Base-by-base conservation (phyloP, 2,888 invertebrate species). In the Eupithecia centaureata region DNA sequence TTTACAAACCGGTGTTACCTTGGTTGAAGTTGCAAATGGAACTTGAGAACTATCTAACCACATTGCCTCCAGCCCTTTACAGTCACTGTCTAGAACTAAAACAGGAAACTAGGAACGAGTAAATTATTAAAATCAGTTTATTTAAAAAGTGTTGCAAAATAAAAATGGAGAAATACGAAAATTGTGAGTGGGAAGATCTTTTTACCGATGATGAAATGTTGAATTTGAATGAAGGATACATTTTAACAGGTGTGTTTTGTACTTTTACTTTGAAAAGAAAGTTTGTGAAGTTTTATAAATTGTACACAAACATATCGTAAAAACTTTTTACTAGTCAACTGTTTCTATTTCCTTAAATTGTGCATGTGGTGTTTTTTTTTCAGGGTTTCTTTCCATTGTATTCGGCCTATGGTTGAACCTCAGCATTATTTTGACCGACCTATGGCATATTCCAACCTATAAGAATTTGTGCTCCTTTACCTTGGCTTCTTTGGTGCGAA, bases 401-500 rank as follows among this genome's bases (percentile, higher is more conserved):
- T 68, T 85, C 5, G 80, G 82, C 63, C 65, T 78, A 56, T 87
- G 85, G 86, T 61, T 88, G 65, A 85, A 80, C 63, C 64, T 80
- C 56, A 76, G 77, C 51, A 75, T 89, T 13, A 71, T 84, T 51
- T 71, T 79, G 38, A 81, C 84, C 7, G 79, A 75, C 67, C 77
- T 89, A 65, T 77, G 79, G 60, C 70, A 73, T 57, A 82, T 88
- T 70, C 74, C 77, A 12, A 91, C 90, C 77, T 93, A 93, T 77
- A 82, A 90, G 28, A 85, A 91, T 73, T 78, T 94, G 59, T 80
- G 88, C 28, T 90, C 87, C 74, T 86, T 90, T 73, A 87, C 87
- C 30, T 73, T 86, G 42, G 80, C 85, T 25, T 77, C 83, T n/a
- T 82, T 77, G 60, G 30, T 82, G 15, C 81, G 87, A 66, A 83